Evolutionary conservation across 2,888 invertebrate species (phyloP).

Genomic region (Cryptus armator): DNA sequence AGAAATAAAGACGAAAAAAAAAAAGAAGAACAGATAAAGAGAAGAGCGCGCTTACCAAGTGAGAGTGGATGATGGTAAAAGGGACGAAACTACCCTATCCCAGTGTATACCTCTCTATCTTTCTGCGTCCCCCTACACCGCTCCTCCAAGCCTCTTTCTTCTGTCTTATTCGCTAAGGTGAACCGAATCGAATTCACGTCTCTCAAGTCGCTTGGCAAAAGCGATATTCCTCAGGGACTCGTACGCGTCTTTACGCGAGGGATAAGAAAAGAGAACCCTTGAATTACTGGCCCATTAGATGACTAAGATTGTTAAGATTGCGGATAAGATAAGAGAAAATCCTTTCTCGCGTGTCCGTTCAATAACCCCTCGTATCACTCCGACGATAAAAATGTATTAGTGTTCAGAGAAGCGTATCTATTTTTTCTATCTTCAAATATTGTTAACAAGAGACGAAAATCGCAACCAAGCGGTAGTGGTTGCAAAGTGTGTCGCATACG

Average conservation of each 20-base stretch:
- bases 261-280: constrained; percentile 69
- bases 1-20: constrained; percentile 53
- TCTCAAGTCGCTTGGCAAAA: constrained; percentile 17
- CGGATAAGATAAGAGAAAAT: constrained; percentile 20
- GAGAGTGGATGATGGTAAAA: constrained; percentile 51
- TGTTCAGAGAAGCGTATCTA: not conserved
- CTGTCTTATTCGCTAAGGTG: constrained; percentile 29
- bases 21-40: constrained; percentile 24
- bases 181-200: constrained; percentile 68
- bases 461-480: too few species aligned
- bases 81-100: constrained; percentile 32
- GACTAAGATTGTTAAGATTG: constrained; percentile 71
- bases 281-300: constrained; percentile 76
- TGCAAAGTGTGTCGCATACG: too few species aligned
- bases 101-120: not conserved
- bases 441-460: too few species aligned
- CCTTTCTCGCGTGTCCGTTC: not conserved
- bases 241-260: constrained; percentile 48
- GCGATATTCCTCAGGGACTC: constrained; percentile 15
- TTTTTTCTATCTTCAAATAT: too few species aligned
- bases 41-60: constrained; percentile 62
- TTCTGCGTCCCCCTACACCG: not conserved
- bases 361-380: not conserved
- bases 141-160: not conserved
- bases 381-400: constrained; percentile 14